Base-by-base conservation (phyloP, 2,888 invertebrate genomes). In the Dryocosmus kuriphilus region DNA sequence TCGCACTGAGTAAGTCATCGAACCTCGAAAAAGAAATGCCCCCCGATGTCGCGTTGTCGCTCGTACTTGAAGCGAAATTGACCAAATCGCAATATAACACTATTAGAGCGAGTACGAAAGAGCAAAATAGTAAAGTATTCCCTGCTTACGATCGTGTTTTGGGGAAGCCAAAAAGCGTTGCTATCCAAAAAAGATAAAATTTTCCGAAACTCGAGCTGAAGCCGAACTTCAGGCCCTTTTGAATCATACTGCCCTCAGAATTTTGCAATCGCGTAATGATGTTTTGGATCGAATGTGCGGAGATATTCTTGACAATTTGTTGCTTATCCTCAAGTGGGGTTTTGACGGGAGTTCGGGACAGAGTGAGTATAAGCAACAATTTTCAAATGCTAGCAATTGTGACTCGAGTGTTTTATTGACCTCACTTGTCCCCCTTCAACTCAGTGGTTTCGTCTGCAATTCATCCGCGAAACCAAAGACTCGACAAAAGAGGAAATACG, bases 351-450 rank as follows among this genome's bases (percentile, higher is more conserved):
- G 74, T 38, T 61, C 61, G 9, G 63, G 77, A n/a, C 74, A 63
- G 3, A 60, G 30, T 27, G 62, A 77, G 19, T 77, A 77, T 41
- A 74, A 77, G n/a, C 77, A 77, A 77, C 27, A 32, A 35, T 77
- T 77, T 55, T 32, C 51, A 5, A 22, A 46, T 63, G 22, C 41
- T 9, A 51, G 46, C 14, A 61, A 9, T 32, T 55, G 24, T 32
- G 62, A 77, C 65, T 22, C 38, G n/a, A 57, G 38, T 30, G 55
- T 73, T 30, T 1, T 77, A 9, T 32, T 77, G 51, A 77, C 74
- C 6, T 74, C 61, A 27, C 74, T 80, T 30, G 78, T 75, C n/a
- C 22, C 76, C 16, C 38, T 79, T 35, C 78, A 65, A 63, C 35
- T 77, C 16, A 22, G 24, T n/a, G 32, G 62, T 30, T 24, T 24